Evolutionary conservation across 2,888 invertebrate species (phyloP).

Genomic region (Agrochola lota): DNA sequence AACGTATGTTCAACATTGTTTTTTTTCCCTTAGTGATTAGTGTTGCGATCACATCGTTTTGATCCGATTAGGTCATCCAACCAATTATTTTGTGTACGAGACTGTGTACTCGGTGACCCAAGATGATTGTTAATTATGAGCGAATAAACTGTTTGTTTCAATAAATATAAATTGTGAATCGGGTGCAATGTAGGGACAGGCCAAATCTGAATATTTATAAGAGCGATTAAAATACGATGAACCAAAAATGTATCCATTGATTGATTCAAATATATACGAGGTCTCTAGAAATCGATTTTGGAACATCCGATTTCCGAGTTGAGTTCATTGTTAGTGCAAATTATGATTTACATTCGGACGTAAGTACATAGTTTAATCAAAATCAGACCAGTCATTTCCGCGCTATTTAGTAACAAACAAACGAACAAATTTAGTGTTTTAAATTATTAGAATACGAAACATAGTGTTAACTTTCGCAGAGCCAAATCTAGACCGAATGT

Average conservation of each 20-base stretch:
- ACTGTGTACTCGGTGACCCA: background rate
- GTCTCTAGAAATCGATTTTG: conserved; percentile 19
- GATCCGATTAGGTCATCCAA: background rate
- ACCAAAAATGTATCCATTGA: conserved; percentile 19
- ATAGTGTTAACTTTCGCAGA: conserved; percentile 33
- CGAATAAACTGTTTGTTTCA: background rate
- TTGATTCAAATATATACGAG: conserved; percentile 30
- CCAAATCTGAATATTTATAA: conserved; percentile 37
- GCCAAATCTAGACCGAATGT: conserved; percentile 54
- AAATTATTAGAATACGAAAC: conserved; percentile 29
- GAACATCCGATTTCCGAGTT: conserved; percentile 14
- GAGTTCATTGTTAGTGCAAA: conserved; percentile 4
- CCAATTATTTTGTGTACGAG: background rate
- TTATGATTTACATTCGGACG: conserved; percentile 1
- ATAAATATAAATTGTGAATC: background rate
- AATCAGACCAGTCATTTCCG: conserved; percentile 13
- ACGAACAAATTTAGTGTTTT: conserved; percentile 19
- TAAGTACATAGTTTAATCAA: conserved; percentile 3
- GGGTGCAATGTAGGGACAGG: background rate
- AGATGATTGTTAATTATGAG: background rate
- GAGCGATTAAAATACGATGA: conserved; percentile 35
- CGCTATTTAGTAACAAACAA: conserved; percentile 16
- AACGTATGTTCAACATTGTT: background rate
- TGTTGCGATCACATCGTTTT: background rate
- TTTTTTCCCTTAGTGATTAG: background rate